Evolutionary conservation across 2,113 vertebrate species (phyloP), one percentile per base, ranked within the genome.

Genomic region (Athene noctua): DNA sequence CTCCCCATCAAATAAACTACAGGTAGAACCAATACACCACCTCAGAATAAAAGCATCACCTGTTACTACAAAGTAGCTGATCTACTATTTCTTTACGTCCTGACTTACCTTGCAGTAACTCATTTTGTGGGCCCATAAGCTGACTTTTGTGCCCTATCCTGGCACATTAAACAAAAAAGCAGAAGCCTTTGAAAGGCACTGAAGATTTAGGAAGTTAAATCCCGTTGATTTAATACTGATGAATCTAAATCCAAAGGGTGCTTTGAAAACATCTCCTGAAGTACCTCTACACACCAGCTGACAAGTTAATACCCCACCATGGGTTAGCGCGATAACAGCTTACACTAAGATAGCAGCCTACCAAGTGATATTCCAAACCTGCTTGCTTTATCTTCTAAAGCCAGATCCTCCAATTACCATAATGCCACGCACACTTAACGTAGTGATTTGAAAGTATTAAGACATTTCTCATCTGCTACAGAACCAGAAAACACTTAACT

Each of bases 401-500:
- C 71, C 94, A 94, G 96, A 96, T 85, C 94, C 87, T 72, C 89
- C 78, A 90, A 96, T 97, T 97, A 95, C 92, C 94, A 91, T 94
- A 92, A 96, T 38, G 77, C 86, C 91, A 87, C 40, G 5, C 88
- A 85, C 84, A 38, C 66, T 87, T 81, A 87, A 96, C 12, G 1
- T 7, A 9, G 7, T 19, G 70, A 89, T 95, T 94, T 91, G 47
- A 38, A 94, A 92, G 88, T 79, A 94, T 95, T 94, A 91, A 92
- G 94, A 89, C 91, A 75, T 91, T 94, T 92, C 91, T 96, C 91
- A 84, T 92, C 91, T 95, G 92, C 94, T 95, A 15, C 67, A 83
- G 92, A 91, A 73, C 22, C 83, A 86, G 51, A 71, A 86, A 94
- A 94, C 67, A 86, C 86, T 94, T 90, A 78, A 91, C 66, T 94